These are phyloP conservation scores for Nebria brevicollis DNA, from an alignment of 2,888 invertebrate species.

Conservation along the genomic window DNA sequence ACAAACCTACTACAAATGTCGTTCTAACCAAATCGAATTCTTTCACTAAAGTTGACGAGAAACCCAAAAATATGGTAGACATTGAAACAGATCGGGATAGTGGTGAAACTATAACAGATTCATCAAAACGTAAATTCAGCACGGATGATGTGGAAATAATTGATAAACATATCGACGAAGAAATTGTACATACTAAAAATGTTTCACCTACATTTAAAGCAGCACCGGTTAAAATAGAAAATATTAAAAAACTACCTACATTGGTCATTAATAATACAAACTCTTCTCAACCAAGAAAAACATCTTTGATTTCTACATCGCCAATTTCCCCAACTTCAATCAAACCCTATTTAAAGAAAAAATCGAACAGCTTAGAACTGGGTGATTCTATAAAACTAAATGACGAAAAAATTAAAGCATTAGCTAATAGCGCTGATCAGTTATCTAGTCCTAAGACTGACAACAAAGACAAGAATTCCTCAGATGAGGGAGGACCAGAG, in stretches of 20 bases:
- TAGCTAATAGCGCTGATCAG: conserved; percentile 40
- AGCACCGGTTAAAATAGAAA: conserved; percentile 45
- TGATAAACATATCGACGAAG: conserved; percentile 56
- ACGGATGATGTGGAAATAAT: conserved; percentile 64
- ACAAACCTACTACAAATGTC: conserved; percentile 70
- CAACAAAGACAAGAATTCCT: conserved; percentile 44
- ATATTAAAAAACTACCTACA: conserved; percentile 54
- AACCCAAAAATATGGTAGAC: conserved; percentile 53
- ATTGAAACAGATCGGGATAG: conserved; percentile 51
- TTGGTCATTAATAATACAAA: conserved; percentile 49
- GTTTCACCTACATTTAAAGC: conserved; percentile 47
- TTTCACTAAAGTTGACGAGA: conserved; percentile 59
- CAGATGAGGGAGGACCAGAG: conserved; percentile 55
- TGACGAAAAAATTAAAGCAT: conserved; percentile 24
- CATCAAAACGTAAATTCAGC: conserved; percentile 61
- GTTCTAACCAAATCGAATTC: conserved; percentile 72
- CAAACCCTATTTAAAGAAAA: conserved; percentile 67
- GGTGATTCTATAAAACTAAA: conserved; percentile 61
- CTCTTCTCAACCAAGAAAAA: conserved; percentile 48
- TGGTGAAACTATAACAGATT: conserved; percentile 47
- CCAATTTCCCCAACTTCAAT: conserved; percentile 51
- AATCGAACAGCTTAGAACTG: conserved; percentile 68
- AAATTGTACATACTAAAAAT: conserved; percentile 50
- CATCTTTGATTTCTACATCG: conserved; percentile 46
- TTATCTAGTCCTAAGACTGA: conserved; percentile 49